Evolutionary conservation across 2,113 vertebrate genomes (phyloP).

Genomic region (Archilochus colubris): DNA sequence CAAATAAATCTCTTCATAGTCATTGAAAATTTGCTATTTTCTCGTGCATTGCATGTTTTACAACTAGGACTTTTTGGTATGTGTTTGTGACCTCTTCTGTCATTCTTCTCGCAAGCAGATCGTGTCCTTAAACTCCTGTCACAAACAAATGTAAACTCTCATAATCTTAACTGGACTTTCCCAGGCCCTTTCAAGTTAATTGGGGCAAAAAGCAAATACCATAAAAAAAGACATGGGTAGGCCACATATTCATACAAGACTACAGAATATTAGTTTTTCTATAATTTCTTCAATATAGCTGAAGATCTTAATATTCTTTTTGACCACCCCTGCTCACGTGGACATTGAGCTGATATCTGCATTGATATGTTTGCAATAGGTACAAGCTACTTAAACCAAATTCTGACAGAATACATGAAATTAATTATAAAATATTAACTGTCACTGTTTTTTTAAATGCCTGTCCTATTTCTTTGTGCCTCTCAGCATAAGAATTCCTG

Average conservation of each 20-base stretch:
- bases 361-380: slow-evolving; percentile 21
- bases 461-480: not conserved
- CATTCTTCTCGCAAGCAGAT: not conserved
- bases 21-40: not conserved
- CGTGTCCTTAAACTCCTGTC: not conserved
- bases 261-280: slow-evolving; percentile 18
- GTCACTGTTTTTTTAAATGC: not conserved
- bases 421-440: not conserved
- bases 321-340: slow-evolving; percentile 12
- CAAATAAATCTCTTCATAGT: not conserved
- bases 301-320: slow-evolving; percentile 46
- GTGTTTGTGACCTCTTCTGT: not conserved
- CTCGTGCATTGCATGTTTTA: not conserved
- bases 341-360: slow-evolving; percentile 47
- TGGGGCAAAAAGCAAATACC: slow-evolving; percentile 19
- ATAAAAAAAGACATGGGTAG: not conserved
- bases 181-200: slow-evolving; percentile 5
- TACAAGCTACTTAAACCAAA: slow-evolving; percentile 43
- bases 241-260: slow-evolving; percentile 15
- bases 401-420: slow-evolving; percentile 12
- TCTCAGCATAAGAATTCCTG: not conserved
- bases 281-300: not conserved
- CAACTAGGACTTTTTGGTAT: not conserved
- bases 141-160: not conserved
- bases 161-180: slow-evolving; percentile 15